Base-by-base conservation (phyloP, 1,140 invertebrate genomes). In the Panagrolaimus sp. region DNA sequence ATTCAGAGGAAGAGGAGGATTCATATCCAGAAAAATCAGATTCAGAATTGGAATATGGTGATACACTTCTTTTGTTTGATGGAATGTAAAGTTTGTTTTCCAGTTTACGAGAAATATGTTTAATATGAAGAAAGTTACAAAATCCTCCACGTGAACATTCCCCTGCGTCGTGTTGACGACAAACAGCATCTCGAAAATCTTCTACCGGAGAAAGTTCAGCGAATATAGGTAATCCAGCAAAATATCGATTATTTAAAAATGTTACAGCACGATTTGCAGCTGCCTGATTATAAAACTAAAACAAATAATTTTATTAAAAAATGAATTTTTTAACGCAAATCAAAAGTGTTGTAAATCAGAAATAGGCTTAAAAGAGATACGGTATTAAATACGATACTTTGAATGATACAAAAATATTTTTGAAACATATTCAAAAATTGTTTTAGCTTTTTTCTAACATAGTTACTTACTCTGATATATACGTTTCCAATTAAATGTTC, bases 91-190 rank as follows among this genome's bases (percentile, higher is more conserved):
- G 27, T 27, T 27, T 20, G 8, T 57, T 16, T 57, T 57, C 51
- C n/a, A 57, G 51, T n/a, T 57, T 27, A 27, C 11, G 51, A 9
- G 51, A 57, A 57, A 57, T 27, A 25, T 57, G 51, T 57, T 57
- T 57, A 27, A 57, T 27, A 13, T 57, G 51, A 57, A 57, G 51
- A 57, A 57, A 57, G 8, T 57, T 57, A 16, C 51, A 57, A 20
- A 57, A 57, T 9, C 51, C 51, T 8, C 51, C 51, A 20, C 51
- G 51, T 4, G 51, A 25, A 23, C 51, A 57, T 13, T 57, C 51
- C 11, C 51, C 51, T 4, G 51, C 51, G 2, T 57, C 51, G 20
- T 57, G 51, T 57, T 57, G 51, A 0, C 51, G 51, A 25, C 51
- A 57, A 9, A 57, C 51, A 3, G 51, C 51, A 23, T 57, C 51